A percentile compares a stretch with the other conserved stretches of the same genome.
Conservation (phyloP, 2,888 invertebrate genomes). For the Dastarcus helophoroides region DNA sequence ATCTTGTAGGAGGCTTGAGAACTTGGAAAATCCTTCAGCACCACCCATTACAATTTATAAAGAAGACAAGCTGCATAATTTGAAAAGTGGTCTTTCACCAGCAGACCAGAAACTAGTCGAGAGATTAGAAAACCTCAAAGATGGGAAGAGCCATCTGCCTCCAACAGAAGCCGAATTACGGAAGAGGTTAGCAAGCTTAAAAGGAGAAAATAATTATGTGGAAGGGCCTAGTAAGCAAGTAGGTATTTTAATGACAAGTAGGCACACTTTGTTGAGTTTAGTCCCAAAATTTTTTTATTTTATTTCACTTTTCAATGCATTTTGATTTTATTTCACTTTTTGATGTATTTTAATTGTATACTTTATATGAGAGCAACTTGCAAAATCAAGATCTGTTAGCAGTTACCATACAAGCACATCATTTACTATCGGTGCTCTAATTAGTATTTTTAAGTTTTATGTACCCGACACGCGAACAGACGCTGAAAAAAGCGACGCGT, state of each 20-base stretch:
- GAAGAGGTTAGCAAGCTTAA: slow-evolving; percentile 53
- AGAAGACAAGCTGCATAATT: slow-evolving; percentile 31
- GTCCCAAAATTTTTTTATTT: too few relatives aligned
- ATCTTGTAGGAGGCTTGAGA: slow-evolving; percentile 37
- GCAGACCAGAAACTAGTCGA: slow-evolving; percentile 53
- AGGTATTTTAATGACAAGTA: too few relatives aligned
- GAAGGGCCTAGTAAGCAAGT: slow-evolving; percentile 30
- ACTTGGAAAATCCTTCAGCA: slow-evolving; percentile 42
- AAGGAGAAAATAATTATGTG: slow-evolving; percentile 41
- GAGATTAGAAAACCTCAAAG: slow-evolving; percentile 56
- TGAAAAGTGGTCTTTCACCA: slow-evolving; percentile 36
- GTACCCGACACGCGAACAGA: slow-evolving; percentile 51
- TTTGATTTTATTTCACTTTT: slow-evolving; percentile 1
- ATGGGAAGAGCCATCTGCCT: slow-evolving; percentile 39
- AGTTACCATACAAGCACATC: too few relatives aligned
- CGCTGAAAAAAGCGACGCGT: slow-evolving; percentile 58
- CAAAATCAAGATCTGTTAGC: too few relatives aligned
- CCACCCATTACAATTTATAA: slow-evolving; percentile 46
- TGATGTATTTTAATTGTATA: too few relatives aligned
- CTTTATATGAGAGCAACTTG: too few relatives aligned
- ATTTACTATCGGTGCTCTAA: too few relatives aligned
- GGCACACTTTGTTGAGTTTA: too few relatives aligned
- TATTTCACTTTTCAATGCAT: too few relatives aligned
- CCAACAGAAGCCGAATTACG: slow-evolving; percentile 55
- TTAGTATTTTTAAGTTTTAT: slow-evolving; percentile 30